phyloP scores from a whole-genome alignment of 2,113 vertebrate species.

The Corythornis madagascariensis region DNA sequence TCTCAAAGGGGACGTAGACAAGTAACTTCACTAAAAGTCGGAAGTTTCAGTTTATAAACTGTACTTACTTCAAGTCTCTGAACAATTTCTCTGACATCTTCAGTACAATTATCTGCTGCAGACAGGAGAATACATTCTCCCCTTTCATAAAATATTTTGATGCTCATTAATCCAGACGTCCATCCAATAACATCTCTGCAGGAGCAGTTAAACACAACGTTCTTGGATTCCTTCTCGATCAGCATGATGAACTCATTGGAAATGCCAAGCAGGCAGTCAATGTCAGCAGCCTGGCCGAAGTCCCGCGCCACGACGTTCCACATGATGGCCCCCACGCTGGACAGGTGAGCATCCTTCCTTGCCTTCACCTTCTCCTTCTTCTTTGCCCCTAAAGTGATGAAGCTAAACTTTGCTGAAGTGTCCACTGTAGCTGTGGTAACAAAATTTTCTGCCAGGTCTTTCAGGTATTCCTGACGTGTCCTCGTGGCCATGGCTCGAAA shows the following conservation, averaged over 20 bases:
- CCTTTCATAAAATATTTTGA: constrained; percentile 96
- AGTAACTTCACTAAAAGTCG: neutral
- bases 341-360: constrained; percentile 89
- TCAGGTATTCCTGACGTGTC: constrained; percentile 95
- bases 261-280: constrained; percentile 91
- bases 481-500: constrained; percentile 96
- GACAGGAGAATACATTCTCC: constrained; percentile 94
- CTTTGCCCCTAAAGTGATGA: constrained; percentile 95
- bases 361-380: constrained; percentile 93
- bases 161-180: constrained; percentile 92
- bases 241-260: constrained; percentile 97
- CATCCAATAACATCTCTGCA: constrained; percentile 97
- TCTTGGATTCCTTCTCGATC: constrained; percentile 92
- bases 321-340: constrained; percentile 90
- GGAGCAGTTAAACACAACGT: constrained; percentile 97
- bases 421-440: constrained; percentile 92
- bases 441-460: constrained; percentile 96
- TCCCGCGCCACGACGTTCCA: constrained; percentile 92
- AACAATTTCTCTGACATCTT: constrained; percentile 92
- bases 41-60: neutral
- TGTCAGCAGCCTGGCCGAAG: constrained; percentile 89
- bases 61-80: constrained; percentile 90
- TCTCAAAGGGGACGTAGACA: neutral
- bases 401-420: constrained; percentile 93
- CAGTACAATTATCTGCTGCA: constrained; percentile 84